Conservation (phyloP, 92 coral and sea anemone genomes). For the Meandrina meandrites region DNA sequence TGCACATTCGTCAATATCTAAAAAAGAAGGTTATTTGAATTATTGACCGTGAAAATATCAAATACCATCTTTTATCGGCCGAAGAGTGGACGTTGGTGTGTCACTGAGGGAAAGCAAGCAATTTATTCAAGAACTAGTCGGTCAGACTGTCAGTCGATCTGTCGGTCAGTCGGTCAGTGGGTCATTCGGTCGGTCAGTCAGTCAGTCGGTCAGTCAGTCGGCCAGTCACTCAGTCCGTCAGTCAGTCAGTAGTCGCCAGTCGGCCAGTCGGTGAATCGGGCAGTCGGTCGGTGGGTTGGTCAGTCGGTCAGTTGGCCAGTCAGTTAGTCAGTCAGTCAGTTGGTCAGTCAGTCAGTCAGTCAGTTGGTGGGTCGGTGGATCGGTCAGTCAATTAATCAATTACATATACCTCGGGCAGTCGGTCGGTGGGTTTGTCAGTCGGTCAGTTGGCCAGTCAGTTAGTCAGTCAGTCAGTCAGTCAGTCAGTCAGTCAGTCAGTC, state of each 20-base stretch:
- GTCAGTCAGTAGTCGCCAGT: too few relatives aligned
- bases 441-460: background rate
- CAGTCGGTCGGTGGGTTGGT: too few relatives aligned
- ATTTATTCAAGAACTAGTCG: background rate
- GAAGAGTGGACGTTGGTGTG: background rate
- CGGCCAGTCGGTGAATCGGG: too few relatives aligned
- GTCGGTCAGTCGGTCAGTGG: too few relatives aligned
- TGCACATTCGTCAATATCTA: slow-evolving; percentile 70
- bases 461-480: background rate
- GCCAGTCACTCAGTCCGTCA: too few relatives aligned
- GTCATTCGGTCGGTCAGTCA: too few relatives aligned
- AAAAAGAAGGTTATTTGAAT: background rate
- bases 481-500: background rate
- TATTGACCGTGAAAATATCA: background rate
- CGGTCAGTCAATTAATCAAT: background rate
- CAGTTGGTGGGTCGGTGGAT: background rate
- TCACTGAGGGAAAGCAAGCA: background rate
- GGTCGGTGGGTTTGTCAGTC: background rate
- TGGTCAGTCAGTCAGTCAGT: background rate
- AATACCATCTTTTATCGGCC: background rate
- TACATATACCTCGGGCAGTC: background rate
- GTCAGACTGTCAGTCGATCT: too few relatives aligned
- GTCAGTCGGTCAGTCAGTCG: too few relatives aligned
- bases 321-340: too few relatives aligned
- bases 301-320: too few relatives aligned